Evolutionary conservation across 2,888 invertebrate species (phyloP), one percentile per base, ranked within the genome.

Genomic region (Drosophila suboccidentalis): DNA sequence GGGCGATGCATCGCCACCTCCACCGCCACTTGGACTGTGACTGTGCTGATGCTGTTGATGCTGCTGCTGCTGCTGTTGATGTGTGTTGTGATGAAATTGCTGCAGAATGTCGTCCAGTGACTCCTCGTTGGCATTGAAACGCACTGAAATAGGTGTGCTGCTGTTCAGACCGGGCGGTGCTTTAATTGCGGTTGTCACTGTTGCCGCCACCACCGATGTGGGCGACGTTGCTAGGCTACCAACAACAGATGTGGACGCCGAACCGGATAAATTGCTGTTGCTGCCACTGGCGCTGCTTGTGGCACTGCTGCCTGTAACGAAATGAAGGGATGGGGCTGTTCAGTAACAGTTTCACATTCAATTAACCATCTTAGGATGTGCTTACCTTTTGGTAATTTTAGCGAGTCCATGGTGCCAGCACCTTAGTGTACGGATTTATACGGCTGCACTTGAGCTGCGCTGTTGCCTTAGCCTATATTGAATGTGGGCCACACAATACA

Each of bases 61-160:
- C 5, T 64, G 71, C 44, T 60, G 60, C 6, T 62, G 43, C 8
- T 53, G 59, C 13, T 78, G 74, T 38, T 78, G 72, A 36, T 66
- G 74, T 59, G 75, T 47, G 55, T 53, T 82, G 36, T 85, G 82
- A 77, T 92, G 92, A 84, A 91, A 92, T 63, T 92, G 90, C 72
- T 92, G 92, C 78, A 91, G 90, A 54, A 92, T 90, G 68, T 92
- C 92, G 72, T 92, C 92, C 61, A 92, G 87, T 65, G 92, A 92
- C 76, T 92, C 93, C 74, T 92, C 92, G 75, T 91, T 91, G 80
- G 93, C 92, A 87, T 92, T 92, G 66, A 92, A 92, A 59, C 92
- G 92, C 66, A 92, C 93, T 34, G 93, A 90, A 58, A 92, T 91
- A 36, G 92, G 92, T 44, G 92, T 82, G 74, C 89, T 90, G 77